These are phyloP conservation scores for Phrynocephalus forsythii DNA, from an alignment of 2,797 vertebrate species.

Conservation along the genomic window DNA sequence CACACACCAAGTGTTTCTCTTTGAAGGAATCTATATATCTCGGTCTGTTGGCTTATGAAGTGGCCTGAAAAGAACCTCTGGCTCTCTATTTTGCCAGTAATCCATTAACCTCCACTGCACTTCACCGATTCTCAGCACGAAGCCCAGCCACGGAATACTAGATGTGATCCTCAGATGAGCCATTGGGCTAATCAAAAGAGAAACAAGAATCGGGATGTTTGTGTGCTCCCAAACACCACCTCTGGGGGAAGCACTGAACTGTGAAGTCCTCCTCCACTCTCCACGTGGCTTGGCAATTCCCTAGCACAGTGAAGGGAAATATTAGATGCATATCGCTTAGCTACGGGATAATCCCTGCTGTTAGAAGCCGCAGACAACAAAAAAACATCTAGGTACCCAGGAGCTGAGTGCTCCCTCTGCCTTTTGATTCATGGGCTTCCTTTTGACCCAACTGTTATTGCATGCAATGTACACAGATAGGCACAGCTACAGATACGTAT, in stretches of 20 bases:
- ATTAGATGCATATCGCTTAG: not conserved
- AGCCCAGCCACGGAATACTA: too few species aligned
- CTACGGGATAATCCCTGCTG: not conserved
- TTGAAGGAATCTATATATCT: not conserved
- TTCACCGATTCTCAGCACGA: not conserved
- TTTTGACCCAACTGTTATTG: not conserved
- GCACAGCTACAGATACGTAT: not conserved
- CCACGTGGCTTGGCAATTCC: not conserved
- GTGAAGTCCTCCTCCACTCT: not conserved
- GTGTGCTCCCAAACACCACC: not conserved
- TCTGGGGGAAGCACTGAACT: conserved; percentile 2
- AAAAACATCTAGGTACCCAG: not conserved
- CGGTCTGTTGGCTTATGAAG: not conserved
- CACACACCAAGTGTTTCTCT: not conserved
- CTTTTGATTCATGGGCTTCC: not conserved
- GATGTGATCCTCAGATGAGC: not conserved
- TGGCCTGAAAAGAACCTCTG: not conserved
- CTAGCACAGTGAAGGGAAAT: not conserved
- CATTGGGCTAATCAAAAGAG: not conserved
- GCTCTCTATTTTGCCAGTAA: not conserved
- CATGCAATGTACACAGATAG: not conserved
- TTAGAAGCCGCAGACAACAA: not conserved
- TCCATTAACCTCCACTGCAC: not conserved
- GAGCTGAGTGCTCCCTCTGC: not conserved
- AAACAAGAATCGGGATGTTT: not conserved